These are phyloP conservation scores for Prunella fulvescens DNA, from an alignment of 2,113 vertebrate species.

Conservation along the genomic window DNA sequence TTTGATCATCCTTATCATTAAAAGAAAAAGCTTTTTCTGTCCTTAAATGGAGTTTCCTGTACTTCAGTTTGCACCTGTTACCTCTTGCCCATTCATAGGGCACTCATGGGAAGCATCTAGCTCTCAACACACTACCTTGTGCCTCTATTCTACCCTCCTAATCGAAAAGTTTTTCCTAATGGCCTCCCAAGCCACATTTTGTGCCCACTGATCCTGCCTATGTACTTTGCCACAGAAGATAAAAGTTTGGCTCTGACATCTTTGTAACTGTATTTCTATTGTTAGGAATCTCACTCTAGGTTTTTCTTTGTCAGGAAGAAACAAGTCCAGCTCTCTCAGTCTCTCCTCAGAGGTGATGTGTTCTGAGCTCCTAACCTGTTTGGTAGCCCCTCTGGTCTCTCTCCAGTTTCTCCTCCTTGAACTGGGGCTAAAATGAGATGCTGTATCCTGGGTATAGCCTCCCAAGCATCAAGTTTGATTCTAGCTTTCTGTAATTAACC, in stretches of 20 bases:
- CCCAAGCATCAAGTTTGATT: neutral
- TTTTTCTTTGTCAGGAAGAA: neutral
- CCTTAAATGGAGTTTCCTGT: neutral
- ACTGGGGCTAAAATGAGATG: neutral
- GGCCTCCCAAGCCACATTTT: neutral
- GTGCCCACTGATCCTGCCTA: neutral
- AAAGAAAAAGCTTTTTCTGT: neutral
- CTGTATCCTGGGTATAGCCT: neutral
- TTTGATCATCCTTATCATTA: neutral
- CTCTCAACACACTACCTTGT: neutral
- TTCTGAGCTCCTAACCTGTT: neutral
- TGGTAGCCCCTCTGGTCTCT: neutral
- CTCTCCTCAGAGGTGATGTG: neutral
- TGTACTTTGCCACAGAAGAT: neutral
- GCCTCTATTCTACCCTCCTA: neutral
- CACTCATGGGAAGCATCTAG: neutral
- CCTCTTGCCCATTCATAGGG: neutral
- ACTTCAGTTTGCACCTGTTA: neutral
- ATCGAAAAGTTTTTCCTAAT: neutral
- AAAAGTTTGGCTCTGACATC: neutral
- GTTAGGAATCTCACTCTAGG: neutral
- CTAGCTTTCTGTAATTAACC: neutral
- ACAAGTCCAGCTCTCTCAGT: neutral
- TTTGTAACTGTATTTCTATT: neutral
- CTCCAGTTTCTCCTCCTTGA: neutral